A percentile compares a stretch with the other conserved stretches of the same genome.
Conservation (phyloP, 2,113 vertebrate species). For the Neolamprologus modestus region DNA sequence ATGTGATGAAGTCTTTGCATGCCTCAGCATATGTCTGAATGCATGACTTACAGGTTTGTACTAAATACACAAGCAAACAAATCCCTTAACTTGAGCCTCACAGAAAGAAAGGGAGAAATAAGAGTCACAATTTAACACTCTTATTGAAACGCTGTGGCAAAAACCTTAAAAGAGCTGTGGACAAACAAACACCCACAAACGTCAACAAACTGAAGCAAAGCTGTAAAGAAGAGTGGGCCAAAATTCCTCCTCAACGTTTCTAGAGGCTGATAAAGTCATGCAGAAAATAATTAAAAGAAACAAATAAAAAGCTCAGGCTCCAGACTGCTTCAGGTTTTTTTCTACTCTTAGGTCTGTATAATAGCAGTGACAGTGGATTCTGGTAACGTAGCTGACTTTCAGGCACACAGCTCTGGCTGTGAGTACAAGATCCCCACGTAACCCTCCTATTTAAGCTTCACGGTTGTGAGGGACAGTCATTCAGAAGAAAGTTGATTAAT, state of each 20-base stretch:
- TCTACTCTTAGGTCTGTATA: not conserved
- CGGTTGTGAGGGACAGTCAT: not conserved
- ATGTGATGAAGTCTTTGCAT: not conserved
- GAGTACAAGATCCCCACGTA: not conserved
- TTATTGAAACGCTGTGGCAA: not conserved
- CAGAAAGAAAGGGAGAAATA: not conserved
- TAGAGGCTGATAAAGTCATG: not conserved
- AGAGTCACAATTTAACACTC: not conserved
- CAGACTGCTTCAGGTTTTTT: not conserved
- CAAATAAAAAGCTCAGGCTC: not conserved
- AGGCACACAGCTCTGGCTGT: not conserved
- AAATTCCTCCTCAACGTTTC: not conserved
- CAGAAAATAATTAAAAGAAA: not conserved
- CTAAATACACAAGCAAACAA: not conserved
- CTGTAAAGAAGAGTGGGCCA: not conserved
- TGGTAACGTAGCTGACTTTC: not conserved
- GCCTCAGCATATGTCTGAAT: slow-evolving; percentile 2
- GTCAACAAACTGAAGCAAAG: not conserved
- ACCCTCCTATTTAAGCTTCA: not conserved
- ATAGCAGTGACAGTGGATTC: not conserved
- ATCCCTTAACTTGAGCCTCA: not conserved
- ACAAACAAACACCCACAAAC: not conserved
- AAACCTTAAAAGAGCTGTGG: not conserved
- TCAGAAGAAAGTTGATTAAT: not conserved
- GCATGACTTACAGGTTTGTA: not conserved